Percentiles rank a stretch among this genome's conserved stretches.
Conservation (phyloP, 2,113 vertebrate species). For the Vicugna pacos region DNA sequence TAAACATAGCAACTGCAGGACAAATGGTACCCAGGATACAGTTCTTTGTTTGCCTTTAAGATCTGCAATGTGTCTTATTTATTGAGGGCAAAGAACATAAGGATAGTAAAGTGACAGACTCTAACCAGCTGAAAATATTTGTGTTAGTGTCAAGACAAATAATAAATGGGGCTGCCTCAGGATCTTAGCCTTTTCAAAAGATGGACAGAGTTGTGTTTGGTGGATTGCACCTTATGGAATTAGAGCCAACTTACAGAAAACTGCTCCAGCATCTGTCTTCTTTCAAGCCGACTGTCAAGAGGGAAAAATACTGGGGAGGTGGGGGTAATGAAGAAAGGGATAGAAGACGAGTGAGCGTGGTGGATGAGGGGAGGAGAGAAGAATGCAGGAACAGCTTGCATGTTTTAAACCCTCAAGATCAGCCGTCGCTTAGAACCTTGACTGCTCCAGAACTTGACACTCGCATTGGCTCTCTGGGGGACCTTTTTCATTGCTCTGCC, state of each 20-base stretch:
- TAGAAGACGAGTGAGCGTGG: neutral
- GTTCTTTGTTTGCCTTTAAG: constrained; percentile 78
- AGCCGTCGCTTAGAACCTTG: constrained; percentile 89
- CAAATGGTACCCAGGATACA: constrained; percentile 70
- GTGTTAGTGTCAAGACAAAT: constrained; percentile 77
- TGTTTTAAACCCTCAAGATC: constrained; percentile 87
- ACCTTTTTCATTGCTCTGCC: constrained; percentile 67
- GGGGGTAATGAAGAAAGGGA: neutral
- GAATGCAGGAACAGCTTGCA: constrained; percentile 79
- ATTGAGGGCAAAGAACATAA: constrained; percentile 67
- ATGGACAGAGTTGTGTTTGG: constrained; percentile 81
- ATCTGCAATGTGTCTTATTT: constrained; percentile 79
- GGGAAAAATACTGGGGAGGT: constrained; percentile 73
- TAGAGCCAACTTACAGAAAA: constrained; percentile 88
- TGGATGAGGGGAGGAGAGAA: constrained; percentile 60
- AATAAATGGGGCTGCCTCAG: constrained; percentile 76
- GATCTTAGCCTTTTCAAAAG: constrained; percentile 81
- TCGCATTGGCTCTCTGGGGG: constrained; percentile 76
- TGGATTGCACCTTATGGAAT: constrained; percentile 86
- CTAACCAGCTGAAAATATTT: constrained; percentile 80
- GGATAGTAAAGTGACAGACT: constrained; percentile 65
- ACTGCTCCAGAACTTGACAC: constrained; percentile 88
- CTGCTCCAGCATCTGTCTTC: constrained; percentile 89
- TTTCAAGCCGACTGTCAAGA: constrained; percentile 89
- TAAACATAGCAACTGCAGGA: constrained; percentile 76